Percentiles rank a stretch among this genome's conserved stretches.
Conservation (phyloP, 2,113 vertebrate genomes). For the Pterocles orientalis region DNA sequence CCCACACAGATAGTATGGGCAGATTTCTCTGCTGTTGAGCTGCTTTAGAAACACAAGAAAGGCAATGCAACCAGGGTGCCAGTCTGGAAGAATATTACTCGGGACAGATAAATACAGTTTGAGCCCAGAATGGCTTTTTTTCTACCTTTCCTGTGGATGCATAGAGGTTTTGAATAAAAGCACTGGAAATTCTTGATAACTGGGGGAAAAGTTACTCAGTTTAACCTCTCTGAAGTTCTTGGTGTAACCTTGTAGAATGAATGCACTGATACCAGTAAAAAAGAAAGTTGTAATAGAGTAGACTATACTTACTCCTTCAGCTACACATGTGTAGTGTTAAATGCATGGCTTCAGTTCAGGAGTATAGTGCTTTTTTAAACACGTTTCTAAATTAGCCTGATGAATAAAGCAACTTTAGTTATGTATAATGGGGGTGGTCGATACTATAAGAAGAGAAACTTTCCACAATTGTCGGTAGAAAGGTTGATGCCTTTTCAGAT, state of each 20-base stretch:
- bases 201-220: not conserved
- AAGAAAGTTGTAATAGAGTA: not conserved
- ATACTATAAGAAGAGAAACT: not conserved
- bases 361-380: not conserved
- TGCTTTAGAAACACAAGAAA: not conserved
- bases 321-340: not conserved
- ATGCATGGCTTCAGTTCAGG: not conserved
- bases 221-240: not conserved
- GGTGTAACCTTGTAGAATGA: not conserved
- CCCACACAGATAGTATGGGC: not conserved
- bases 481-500: not conserved
- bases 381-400: not conserved
- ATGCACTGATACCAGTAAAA: not conserved
- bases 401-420: not conserved
- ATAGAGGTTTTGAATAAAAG: not conserved
- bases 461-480: not conserved
- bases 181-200: not conserved
- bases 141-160: not conserved
- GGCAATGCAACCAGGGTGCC: not conserved
- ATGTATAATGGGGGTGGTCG: fast-evolving
- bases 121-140: not conserved
- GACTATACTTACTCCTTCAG: not conserved
- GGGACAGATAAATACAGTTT: not conserved
- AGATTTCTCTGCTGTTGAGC: not conserved
- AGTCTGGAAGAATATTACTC: not conserved